Conservation (phyloP, 2,888 invertebrate genomes). For the Drosophila silvestris region DNA sequence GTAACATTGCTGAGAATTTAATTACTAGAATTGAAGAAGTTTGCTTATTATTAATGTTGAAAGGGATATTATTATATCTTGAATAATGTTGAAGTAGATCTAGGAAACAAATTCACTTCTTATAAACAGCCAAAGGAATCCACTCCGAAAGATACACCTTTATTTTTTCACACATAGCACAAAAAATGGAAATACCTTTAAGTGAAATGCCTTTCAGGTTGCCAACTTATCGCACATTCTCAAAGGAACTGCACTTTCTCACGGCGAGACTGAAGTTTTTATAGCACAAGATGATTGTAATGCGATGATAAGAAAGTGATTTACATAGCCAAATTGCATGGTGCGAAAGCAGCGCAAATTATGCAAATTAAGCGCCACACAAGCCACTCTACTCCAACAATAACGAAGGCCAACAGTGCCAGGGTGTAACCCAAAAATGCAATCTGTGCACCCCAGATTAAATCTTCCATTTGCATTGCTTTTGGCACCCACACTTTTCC, state of each 20-base stretch:
- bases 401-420: conserved; percentile 17
- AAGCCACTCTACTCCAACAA: conserved; percentile 14
- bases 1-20: neutral
- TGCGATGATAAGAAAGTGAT: conserved; percentile 47
- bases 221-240: conserved; percentile 24
- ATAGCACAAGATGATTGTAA: conserved; percentile 43
- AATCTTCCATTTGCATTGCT: conserved; percentile 35
- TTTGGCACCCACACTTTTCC: conserved; percentile 38
- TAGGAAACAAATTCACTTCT: neutral
- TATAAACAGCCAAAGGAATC: neutral
- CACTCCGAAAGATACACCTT: neutral
- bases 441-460: conserved; percentile 47
- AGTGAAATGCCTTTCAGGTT: neutral
- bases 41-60: neutral
- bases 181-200: conserved; percentile 3
- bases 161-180: neutral
- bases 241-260: conserved; percentile 50
- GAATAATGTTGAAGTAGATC: neutral
- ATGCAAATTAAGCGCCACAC: conserved; percentile 47
- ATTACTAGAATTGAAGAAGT: neutral
- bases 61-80: neutral
- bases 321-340: conserved; percentile 54
- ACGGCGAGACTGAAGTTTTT: conserved; percentile 45
- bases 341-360: conserved; percentile 40
- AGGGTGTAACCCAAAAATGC: conserved; percentile 38